These are phyloP conservation scores for Aplysina aerophoba DNA, from an alignment of 37 sponge, comb jelly and placozoan genomes.

Conservation along the genomic window DNA sequence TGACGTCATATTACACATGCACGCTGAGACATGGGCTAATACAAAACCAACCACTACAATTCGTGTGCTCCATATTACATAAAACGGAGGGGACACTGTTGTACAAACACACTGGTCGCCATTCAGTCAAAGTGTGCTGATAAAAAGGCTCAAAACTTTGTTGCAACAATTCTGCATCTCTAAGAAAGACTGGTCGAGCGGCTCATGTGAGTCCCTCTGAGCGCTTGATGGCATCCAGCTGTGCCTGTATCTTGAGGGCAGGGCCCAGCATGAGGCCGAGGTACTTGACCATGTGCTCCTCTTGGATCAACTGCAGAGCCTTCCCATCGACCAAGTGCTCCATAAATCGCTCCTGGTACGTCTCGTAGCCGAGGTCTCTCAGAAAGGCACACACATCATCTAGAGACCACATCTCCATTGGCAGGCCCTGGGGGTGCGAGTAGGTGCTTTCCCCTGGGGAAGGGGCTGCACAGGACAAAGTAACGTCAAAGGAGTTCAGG, in stretches of 20 bases:
- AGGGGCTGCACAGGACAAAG: too few relatives aligned
- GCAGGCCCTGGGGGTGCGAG: conserved; percentile 57
- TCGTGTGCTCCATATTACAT: too few relatives aligned
- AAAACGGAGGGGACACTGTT: too few relatives aligned
- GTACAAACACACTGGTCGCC: too few relatives aligned
- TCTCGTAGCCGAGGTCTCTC: conserved; percentile 65
- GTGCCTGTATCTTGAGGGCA: conserved; percentile 63
- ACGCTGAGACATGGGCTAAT: too few relatives aligned
- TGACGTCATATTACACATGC: too few relatives aligned
- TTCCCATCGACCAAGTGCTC: conserved; percentile 72
- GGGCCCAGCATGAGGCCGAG: conserved; percentile 70
- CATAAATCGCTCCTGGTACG: conserved; percentile 61
- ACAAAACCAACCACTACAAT: too few relatives aligned
- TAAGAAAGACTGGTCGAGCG: neutral
- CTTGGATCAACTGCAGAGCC: conserved; percentile 61
- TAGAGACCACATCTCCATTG: conserved; percentile 57
- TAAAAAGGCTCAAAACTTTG: too few relatives aligned
- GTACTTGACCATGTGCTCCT: conserved; percentile 74
- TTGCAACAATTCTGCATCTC: neutral
- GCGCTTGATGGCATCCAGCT: conserved; percentile 51
- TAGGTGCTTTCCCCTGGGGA: conserved; percentile 25
- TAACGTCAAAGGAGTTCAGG: too few relatives aligned
- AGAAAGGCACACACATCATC: conserved; percentile 75
- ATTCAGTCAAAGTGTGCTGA: too few relatives aligned
- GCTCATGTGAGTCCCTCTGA: neutral